Conservation (phyloP, 2,888 invertebrate species). For the Tryphoninae sp. region DNA sequence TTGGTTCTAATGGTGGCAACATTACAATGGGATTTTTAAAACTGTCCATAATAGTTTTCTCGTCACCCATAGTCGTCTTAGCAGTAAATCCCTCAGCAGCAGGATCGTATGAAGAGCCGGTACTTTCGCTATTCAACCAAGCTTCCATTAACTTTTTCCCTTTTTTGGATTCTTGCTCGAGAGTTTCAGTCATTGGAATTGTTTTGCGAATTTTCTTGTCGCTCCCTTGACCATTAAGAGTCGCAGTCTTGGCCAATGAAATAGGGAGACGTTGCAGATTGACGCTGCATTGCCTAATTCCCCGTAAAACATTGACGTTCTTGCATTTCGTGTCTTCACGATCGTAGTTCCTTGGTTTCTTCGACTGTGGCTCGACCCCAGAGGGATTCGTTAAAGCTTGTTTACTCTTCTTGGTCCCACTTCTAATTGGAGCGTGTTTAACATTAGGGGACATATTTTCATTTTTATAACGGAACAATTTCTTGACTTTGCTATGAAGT, state of each 20-base stretch:
- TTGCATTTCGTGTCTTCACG: neutral
- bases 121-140: neutral
- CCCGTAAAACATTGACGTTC: neutral
- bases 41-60: neutral
- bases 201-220: neutral
- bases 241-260: neutral
- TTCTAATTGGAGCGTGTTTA: neutral
- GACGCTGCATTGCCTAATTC: constrained; percentile 16
- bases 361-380: neutral
- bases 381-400: neutral
- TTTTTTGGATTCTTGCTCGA: neutral
- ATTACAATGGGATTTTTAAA: constrained; percentile 37
- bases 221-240: neutral
- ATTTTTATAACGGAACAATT: neutral
- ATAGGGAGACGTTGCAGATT: constrained; percentile 19
- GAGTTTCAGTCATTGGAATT: too few relatives aligned
- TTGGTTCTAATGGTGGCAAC: constrained; percentile 14
- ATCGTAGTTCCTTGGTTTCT: neutral
- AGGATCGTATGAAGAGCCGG: neutral
- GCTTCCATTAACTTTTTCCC: neutral
- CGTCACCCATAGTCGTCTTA: neutral
- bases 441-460: constrained; percentile 50
- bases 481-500: neutral
- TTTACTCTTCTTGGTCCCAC: neutral
- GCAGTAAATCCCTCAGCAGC: neutral